phyloP scores from a whole-genome alignment of 2,888 invertebrate genomes.

The Drosophila dives region DNA sequence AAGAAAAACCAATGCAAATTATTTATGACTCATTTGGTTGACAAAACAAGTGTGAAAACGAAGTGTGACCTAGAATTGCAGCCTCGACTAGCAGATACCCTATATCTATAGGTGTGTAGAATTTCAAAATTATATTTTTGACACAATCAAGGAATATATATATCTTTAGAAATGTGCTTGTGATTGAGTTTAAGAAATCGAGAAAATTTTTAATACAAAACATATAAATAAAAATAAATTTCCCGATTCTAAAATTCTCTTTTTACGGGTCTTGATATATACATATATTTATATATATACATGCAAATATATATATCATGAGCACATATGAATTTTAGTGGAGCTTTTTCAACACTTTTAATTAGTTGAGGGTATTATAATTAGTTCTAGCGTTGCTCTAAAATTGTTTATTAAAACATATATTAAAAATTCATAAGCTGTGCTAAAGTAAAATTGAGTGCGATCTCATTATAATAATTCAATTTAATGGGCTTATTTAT shows the following conservation, averaged over 20 bases:
- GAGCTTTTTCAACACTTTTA: background rate
- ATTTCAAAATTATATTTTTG: background rate
- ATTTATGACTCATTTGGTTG: constrained; percentile 8
- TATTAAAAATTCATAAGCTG: constrained; percentile 47
- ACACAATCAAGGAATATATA: background rate
- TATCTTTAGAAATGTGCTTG: background rate
- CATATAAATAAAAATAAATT: background rate
- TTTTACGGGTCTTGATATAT: background rate
- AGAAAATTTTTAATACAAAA: background rate
- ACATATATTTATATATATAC: background rate
- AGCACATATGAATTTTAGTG: no score
- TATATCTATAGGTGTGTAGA: background rate
- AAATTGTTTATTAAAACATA: constrained; percentile 20
- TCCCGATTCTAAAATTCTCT: background rate
- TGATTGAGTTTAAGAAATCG: background rate
- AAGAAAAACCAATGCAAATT: constrained; percentile 6
- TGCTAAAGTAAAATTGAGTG: constrained; percentile 4
- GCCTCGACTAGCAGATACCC: constrained; percentile 1
- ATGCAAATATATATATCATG: background rate
- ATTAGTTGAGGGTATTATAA: background rate
- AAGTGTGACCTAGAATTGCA: background rate
- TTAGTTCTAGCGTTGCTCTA: background rate
- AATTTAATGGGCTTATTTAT: constrained; percentile 1
- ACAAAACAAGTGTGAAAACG: background rate
- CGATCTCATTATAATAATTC: constrained; percentile 1